These are phyloP conservation scores for Coturnix japonica DNA, from an alignment of 2,113 vertebrate species.

Conservation along the genomic window DNA sequence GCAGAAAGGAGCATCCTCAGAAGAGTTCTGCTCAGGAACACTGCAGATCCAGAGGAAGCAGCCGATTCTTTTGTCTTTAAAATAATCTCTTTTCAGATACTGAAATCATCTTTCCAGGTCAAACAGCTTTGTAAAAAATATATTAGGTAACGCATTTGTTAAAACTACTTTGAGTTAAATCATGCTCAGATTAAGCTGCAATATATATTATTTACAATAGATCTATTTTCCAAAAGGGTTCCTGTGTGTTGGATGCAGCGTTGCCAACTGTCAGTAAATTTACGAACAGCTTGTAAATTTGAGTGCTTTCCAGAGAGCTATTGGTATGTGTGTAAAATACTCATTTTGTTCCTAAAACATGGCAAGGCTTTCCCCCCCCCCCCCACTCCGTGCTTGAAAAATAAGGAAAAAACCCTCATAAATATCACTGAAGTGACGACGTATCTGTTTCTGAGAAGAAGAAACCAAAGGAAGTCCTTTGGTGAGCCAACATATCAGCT, in stretches of 20 bases:
- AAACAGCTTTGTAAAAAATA: constrained; percentile 7
- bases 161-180: constrained; percentile 8
- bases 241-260: constrained; percentile 50
- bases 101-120: constrained; percentile 17
- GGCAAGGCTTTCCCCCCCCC: not conserved
- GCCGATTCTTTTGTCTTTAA: not conserved
- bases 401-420: constrained; percentile 1
- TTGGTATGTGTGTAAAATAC: constrained; percentile 69
- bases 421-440: not conserved
- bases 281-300: constrained; percentile 72
- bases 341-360: constrained; percentile 73
- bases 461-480: not conserved
- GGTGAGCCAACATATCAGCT: not conserved
- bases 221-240: constrained; percentile 64
- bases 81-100: not conserved
- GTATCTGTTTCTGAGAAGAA: not conserved
- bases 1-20: not conserved
- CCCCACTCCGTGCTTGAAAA: constrained; percentile 23
- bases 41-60: too few species aligned
- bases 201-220: constrained; percentile 63
- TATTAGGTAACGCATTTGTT: constrained; percentile 23
- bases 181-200: constrained; percentile 29
- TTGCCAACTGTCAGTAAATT: constrained; percentile 72
- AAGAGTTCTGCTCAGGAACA: not conserved
- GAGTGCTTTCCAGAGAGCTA: constrained; percentile 74